Base-by-base conservation (phyloP, 2,888 invertebrate species). In the Philhelius pedissequus region DNA sequence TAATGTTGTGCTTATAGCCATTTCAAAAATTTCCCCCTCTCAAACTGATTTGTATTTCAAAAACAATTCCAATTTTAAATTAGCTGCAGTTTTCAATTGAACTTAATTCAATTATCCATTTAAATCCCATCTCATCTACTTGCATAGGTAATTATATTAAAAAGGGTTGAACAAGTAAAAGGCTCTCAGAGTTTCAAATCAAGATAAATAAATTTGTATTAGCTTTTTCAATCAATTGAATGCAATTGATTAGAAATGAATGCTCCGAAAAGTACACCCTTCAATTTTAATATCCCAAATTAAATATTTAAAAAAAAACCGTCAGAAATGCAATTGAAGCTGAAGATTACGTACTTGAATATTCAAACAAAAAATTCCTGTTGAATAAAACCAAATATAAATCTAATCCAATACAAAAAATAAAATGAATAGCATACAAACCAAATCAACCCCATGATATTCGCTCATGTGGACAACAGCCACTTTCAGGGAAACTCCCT, bases 391-490 rank as follows among this genome's bases (percentile, higher is more conserved):
- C 7, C 4, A 15, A 25, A 58, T 2, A 56, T 22, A 58, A 58
- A 56, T 22, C 38, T 9, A 58, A 30, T 40, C 11, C 62, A 40
- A 18, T 43, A 11, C 4, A 18, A 27, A 43, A 11, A 40, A 32
- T n/a, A 38, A 4, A 20, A 7, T 22, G 38, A 32, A 52, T 40
- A 35, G 22, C 32, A 11, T 32, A 64, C 5, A 64, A 30, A 20
- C 43, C 30, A 64, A n/a, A 60, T 35, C 38, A 45, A 62, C 64
- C 77, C 70, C 66, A 45, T 9, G n/a, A 35, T 13, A 56, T 43
- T 43, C 54, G 70, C 8, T 62, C 54, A 68, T 68, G 73, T 50
- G 62, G 40, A 74, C 48, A 73, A 73, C 60, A 73, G 54, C 52
- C 81, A 81, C 66, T 81, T 71, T 18, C 35, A 30, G 20, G 40